phyloP scores from a whole-genome alignment of 2,888 invertebrate species.

The Pteria penguin region DNA sequence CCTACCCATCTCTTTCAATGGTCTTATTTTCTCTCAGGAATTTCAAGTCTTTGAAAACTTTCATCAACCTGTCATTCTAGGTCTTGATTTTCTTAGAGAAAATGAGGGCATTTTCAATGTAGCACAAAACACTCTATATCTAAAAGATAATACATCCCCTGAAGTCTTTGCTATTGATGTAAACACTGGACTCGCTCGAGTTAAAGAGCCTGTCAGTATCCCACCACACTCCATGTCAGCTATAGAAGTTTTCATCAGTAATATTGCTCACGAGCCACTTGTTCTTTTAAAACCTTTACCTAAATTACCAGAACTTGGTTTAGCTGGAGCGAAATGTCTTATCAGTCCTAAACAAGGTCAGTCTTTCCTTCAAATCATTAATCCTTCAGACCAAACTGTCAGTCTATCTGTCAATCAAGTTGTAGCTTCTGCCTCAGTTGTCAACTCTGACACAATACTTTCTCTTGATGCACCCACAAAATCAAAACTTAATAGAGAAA shows the following conservation, averaged over 20 bases:
- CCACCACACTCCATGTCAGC: neutral
- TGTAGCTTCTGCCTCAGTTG: neutral
- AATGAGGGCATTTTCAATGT: slow-evolving; percentile 9
- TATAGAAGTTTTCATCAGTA: neutral
- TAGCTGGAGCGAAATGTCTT: slow-evolving; percentile 13
- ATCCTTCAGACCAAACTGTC: neutral
- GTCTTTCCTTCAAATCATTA: neutral
- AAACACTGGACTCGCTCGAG: neutral
- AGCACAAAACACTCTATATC: neutral
- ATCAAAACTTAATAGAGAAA: too few relatives aligned
- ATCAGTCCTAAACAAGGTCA: neutral
- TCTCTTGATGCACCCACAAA: too few relatives aligned
- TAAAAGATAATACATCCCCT: neutral
- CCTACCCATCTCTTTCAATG: neutral
- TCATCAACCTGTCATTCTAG: slow-evolving; percentile 8
- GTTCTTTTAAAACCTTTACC: slow-evolving; percentile 1
- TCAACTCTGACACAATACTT: neutral
- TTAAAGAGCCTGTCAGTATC: neutral
- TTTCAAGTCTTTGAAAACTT: slow-evolving; percentile 15
- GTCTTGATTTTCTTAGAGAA: slow-evolving; percentile 1
- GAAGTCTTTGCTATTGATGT: neutral
- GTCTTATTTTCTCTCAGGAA: neutral
- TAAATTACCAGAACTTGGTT: neutral
- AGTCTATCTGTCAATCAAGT: neutral
- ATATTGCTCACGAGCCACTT: neutral